phyloP scores from a whole-genome alignment of 1,140 invertebrate genomes.

The Tyrophagus putrescentiae region DNA sequence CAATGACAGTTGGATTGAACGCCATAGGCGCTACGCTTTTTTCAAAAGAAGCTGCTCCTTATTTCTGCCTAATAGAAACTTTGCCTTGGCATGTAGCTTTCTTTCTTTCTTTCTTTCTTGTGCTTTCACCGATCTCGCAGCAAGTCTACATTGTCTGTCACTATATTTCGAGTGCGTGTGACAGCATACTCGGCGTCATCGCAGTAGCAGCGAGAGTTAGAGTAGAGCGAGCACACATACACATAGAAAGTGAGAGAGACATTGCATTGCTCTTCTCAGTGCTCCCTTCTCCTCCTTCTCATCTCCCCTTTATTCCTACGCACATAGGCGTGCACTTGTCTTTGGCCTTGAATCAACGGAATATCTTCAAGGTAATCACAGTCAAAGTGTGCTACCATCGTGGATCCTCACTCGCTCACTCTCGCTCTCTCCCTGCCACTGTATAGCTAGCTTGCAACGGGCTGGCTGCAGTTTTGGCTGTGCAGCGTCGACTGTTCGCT shows the following conservation, averaged over 20 bases:
- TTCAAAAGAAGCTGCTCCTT: background rate
- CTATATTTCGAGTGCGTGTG: background rate
- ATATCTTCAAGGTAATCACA: slow-evolving; percentile 14
- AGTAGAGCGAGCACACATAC: no score
- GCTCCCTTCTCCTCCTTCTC: background rate
- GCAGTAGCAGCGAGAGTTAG: no score
- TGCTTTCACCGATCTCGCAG: background rate
- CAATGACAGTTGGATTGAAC: background rate
- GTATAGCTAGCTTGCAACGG: background rate
- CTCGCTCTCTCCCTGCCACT: background rate
- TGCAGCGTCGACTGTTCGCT: background rate
- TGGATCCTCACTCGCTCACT: background rate
- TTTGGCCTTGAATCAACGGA: slow-evolving; percentile 9
- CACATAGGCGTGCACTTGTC: no score
- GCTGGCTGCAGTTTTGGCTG: background rate
- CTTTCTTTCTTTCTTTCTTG: background rate
- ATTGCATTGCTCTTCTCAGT: no score
- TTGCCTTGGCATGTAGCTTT: background rate
- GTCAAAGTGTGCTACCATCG: slow-evolving; percentile 10
- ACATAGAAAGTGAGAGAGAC: no score
- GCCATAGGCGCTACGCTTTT: no score
- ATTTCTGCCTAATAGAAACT: background rate
- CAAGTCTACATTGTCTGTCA: slow-evolving; percentile 6
- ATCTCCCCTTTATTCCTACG: slow-evolving; percentile 1
- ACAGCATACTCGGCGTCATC: slow-evolving; percentile 3